Evolutionary conservation across 2,888 invertebrate genomes (phyloP).

Genomic region (Cephalotes varians): DNA sequence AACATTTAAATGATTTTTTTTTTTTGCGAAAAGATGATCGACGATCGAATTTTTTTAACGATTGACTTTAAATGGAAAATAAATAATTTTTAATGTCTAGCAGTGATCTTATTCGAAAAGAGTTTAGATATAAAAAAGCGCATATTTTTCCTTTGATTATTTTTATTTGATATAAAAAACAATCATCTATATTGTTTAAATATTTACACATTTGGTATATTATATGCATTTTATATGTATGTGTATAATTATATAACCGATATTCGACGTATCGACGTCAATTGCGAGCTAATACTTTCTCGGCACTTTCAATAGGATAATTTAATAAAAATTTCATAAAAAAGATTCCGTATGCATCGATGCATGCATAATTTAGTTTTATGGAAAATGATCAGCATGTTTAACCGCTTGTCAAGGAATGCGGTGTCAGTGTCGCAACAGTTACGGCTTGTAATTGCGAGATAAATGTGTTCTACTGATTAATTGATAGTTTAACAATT

Average conservation of each 20-base stretch:
- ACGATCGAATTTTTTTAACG: not conserved
- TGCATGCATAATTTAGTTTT: constrained; percentile 20
- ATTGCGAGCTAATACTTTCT: constrained; percentile 14
- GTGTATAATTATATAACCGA: constrained; percentile 10
- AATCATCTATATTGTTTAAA: constrained; percentile 32
- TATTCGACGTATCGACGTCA: constrained; percentile 4
- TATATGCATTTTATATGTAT: not conserved
- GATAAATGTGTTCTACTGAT: not conserved
- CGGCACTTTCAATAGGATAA: constrained; percentile 30
- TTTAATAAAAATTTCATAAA: constrained; percentile 49
- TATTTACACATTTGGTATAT: constrained; percentile 35
- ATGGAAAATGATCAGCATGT: constrained; percentile 2
- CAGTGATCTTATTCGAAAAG: not conserved
- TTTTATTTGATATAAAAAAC: constrained; percentile 4
- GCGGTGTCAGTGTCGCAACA: constrained; percentile 27
- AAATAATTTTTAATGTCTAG: not conserved
- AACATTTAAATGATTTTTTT: not conserved
- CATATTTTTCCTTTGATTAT: constrained; percentile 11
- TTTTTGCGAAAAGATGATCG: not conserved
- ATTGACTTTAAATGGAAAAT: constrained; percentile 2
- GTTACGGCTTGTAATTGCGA: constrained; percentile 9
- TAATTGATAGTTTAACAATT: constrained; percentile 23
- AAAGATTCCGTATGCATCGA: constrained; percentile 6
- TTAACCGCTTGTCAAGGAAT: constrained; percentile 15
- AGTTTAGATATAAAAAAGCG: not conserved